These are phyloP conservation scores for Scaptodrosophila lebanonensis DNA, from an alignment of 1,140 invertebrate genomes.

Conservation along the genomic window DNA sequence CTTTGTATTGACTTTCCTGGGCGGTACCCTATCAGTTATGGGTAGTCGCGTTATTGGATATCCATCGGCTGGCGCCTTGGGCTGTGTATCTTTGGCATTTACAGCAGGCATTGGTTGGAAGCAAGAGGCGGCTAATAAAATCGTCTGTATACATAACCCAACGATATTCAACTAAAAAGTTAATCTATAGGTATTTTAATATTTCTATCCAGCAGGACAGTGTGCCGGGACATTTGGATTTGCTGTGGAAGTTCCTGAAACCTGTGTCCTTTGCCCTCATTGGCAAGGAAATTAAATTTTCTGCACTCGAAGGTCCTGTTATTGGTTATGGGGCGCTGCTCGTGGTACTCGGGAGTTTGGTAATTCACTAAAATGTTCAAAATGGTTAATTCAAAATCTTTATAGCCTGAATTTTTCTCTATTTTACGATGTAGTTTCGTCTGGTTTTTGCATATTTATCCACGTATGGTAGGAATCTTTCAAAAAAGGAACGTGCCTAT, in stretches of 20 bases:
- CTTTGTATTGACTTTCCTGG: constrained; percentile 79
- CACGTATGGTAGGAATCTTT: constrained; percentile 81
- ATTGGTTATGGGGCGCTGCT: constrained; percentile 79
- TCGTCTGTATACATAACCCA: no score
- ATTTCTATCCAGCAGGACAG: constrained; percentile 78
- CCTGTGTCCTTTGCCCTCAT: constrained; percentile 85
- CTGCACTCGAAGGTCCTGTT: constrained; percentile 76
- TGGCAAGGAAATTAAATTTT: constrained; percentile 82
- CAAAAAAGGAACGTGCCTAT: constrained; percentile 83
- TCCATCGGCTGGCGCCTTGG: constrained; percentile 82
- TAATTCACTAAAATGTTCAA: no score
- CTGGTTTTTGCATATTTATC: constrained; percentile 81
- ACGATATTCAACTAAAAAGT: no score
- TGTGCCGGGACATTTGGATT: constrained; percentile 78
- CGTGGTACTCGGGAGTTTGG: constrained; percentile 79
- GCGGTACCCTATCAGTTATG: constrained; percentile 81
- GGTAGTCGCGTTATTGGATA: constrained; percentile 80
- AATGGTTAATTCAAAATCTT: no score
- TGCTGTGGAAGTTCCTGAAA: constrained; percentile 84
- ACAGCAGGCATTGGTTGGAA: constrained; percentile 79
- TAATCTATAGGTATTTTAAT: no score
- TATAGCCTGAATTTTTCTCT: no score
- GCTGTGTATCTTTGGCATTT: constrained; percentile 81
- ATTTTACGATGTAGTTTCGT: constrained; percentile 78
- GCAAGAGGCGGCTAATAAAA: constrained; percentile 52